Evolutionary conservation across 1,140 invertebrate genomes (phyloP).

Genomic region (Hydropsyche tenuis): DNA sequence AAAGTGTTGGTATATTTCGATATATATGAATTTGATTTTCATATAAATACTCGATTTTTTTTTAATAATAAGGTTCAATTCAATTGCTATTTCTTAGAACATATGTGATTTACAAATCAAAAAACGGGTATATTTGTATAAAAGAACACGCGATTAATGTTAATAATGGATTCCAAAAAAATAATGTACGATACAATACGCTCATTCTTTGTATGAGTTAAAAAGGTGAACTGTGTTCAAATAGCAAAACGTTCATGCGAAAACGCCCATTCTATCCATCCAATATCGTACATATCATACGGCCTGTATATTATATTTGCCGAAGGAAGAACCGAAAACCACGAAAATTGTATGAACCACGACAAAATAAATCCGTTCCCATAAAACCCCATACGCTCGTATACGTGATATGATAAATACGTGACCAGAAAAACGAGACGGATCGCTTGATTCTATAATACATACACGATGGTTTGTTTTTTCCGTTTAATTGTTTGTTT

Average conservation of each 20-base stretch:
- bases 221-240: conserved; percentile 17
- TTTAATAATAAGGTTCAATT: neutral
- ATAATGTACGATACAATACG: neutral
- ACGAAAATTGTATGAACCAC: conserved; percentile 14
- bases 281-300: neutral
- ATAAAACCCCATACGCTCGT: neutral
- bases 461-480: too few species aligned
- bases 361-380: conserved; percentile 6
- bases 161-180: neutral
- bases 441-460: too few species aligned
- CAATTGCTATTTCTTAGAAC: too few species aligned
- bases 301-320: conserved; percentile 10
- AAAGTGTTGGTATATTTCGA: neutral
- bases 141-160: too few species aligned
- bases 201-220: neutral
- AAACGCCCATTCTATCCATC: neutral
- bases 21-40: neutral
- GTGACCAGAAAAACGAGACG: conserved; percentile 3
- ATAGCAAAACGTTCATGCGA: neutral
- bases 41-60: neutral
- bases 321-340: neutral
- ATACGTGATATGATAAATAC: conserved; percentile 14
- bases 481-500: too few species aligned
- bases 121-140: too few species aligned
- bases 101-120: too few species aligned